A percentile compares a stretch with the other conserved stretches of the same genome.
Evolutionary conservation across 2,888 invertebrate species (phyloP).

Genomic region (Lycia hirtaria): DNA sequence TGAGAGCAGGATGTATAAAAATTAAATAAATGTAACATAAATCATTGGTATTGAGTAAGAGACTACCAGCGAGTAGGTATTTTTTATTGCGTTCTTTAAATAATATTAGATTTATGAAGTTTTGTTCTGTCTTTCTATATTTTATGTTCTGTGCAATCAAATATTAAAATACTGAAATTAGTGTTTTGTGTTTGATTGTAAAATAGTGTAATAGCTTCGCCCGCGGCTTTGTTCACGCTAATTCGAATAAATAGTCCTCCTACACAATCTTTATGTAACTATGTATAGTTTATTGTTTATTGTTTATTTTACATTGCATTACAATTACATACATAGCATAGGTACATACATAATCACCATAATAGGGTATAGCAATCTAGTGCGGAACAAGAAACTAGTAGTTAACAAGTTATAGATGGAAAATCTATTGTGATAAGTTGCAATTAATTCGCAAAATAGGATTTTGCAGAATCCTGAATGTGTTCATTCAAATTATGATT

Average conservation of each 20-base stretch:
- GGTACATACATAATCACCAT: too few relatives aligned
- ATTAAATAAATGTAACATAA: conserved; percentile 38
- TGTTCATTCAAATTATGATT: too few relatives aligned
- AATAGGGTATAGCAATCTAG: too few relatives aligned
- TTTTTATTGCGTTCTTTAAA: conserved; percentile 13
- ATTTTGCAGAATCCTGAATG: too few relatives aligned
- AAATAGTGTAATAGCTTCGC: conserved; percentile 3
- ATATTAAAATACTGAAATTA: conserved; percentile 22
- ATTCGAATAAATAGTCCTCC: conserved; percentile 17
- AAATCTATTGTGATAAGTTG: too few relatives aligned
- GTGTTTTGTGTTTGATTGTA: conserved; percentile 7
- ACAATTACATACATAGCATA: too few relatives aligned
- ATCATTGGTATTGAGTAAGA: conserved; percentile 31
- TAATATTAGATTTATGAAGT: conserved; percentile 23
- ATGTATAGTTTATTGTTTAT: too few relatives aligned
- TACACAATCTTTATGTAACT: too few relatives aligned
- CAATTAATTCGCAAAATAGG: too few relatives aligned
- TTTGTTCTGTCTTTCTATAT: conserved; percentile 23
- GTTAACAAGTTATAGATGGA: too few relatives aligned
- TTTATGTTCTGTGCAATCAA: conserved; percentile 25
- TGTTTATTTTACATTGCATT: too few relatives aligned
- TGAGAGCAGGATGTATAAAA: conserved; percentile 39
- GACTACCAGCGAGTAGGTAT: conserved; percentile 9
- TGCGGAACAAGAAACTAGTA: too few relatives aligned
- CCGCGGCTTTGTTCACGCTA: conserved; percentile 4